phyloP scores from a whole-genome alignment of 2,888 invertebrate species.

The Rambutsinella grinnellia region DNA sequence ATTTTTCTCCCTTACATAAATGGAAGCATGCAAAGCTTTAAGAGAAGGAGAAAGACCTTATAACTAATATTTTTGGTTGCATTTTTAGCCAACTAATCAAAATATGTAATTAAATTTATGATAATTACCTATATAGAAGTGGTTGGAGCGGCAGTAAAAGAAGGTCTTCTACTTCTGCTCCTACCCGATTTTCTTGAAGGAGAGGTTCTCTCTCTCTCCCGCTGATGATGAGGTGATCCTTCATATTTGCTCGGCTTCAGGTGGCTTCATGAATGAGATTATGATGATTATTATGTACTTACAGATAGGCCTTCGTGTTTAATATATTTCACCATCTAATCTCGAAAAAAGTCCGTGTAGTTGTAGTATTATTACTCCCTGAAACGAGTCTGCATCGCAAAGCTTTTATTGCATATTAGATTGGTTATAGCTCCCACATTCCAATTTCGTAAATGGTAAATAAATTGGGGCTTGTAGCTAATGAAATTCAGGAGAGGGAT shows the following conservation, averaged over 20 bases:
- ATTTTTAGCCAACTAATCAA: constrained; percentile 55
- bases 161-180: constrained; percentile 1
- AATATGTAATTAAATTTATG: constrained; percentile 58
- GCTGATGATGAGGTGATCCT: constrained; percentile 10
- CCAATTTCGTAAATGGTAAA: constrained; percentile 54
- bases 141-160: constrained; percentile 15
- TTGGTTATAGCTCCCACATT: constrained; percentile 20
- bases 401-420: constrained; percentile 30
- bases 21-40: constrained; percentile 1
- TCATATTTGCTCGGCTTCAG: constrained; percentile 15
- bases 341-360: no score
- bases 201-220: no score
- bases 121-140: constrained; percentile 48
- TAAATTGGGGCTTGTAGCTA: constrained; percentile 53
- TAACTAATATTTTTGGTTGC: constrained; percentile 10
- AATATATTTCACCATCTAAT: neutral
- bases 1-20: neutral
- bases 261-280: constrained; percentile 53
- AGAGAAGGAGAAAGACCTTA: neutral
- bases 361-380: no score
- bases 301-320: constrained; percentile 6
- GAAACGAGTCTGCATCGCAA: no score
- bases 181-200: no score
- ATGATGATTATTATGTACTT: constrained; percentile 43
- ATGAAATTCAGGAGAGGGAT: constrained; percentile 51